phyloP scores from a whole-genome alignment of 1,140 invertebrate genomes.

The Mycetomoellerius zeteki region DNA sequence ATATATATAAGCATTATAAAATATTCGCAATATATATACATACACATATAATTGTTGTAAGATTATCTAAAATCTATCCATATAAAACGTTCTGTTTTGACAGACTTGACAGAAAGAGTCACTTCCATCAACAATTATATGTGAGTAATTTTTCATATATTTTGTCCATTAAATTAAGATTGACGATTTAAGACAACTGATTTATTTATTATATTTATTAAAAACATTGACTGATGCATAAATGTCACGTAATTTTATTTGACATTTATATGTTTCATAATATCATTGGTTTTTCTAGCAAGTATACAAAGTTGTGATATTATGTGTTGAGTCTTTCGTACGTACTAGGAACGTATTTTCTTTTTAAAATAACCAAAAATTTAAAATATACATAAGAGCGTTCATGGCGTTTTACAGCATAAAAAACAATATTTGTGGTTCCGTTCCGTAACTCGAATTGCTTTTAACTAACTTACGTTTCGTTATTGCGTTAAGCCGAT shows the following conservation, averaged over 20 bases:
- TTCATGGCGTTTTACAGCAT: background rate
- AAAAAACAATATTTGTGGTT: background rate
- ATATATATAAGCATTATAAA: background rate
- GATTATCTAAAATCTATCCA: background rate
- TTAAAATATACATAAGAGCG: background rate
- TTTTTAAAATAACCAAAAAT: background rate
- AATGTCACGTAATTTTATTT: constrained; percentile 18
- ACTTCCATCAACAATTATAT: background rate
- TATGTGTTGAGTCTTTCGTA: background rate
- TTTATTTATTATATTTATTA: background rate
- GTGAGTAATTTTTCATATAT: background rate
- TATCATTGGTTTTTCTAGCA: background rate
- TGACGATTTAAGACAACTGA: background rate
- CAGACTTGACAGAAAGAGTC: background rate
- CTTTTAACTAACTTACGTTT: constrained; percentile 26
- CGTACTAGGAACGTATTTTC: background rate
- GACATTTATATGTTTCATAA: background rate
- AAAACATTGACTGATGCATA: background rate
- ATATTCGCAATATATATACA: background rate
- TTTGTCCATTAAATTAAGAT: constrained; percentile 25
- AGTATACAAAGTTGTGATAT: background rate
- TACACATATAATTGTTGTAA: background rate
- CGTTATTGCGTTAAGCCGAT: background rate
- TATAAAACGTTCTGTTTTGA: background rate
- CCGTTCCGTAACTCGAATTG: background rate